Evolutionary conservation across 1,140 invertebrate genomes (phyloP).

Genomic region (Melitaea cinxia): DNA sequence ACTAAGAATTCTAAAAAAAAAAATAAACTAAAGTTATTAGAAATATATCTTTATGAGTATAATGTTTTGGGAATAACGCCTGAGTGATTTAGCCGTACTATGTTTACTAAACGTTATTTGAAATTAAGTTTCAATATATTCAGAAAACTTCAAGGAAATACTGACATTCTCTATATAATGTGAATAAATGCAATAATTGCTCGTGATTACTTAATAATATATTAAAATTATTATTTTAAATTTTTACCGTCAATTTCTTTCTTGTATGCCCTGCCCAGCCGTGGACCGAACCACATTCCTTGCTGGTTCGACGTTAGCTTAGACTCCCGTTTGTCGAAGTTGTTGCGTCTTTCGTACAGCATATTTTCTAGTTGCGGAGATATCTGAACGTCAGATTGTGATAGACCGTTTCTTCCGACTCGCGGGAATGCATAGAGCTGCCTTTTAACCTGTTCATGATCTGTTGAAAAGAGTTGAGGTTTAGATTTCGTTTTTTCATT

Average conservation of each 20-base stretch:
- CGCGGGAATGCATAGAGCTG: constrained; percentile 79
- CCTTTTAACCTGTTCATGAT: constrained; percentile 65
- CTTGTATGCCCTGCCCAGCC: constrained; percentile 74
- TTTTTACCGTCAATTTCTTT: constrained; percentile 57
- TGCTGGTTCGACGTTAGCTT: constrained; percentile 50
- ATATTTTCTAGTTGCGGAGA: constrained; percentile 36
- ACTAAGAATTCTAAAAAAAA: no score
- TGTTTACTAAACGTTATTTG: no score
- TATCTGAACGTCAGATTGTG: constrained; percentile 30
- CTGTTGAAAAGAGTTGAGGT: constrained; percentile 39
- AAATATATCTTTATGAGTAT: no score
- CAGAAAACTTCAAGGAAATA: no score
- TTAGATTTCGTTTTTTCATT: no score
- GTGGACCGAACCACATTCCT: constrained; percentile 83
- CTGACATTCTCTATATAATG: no score
- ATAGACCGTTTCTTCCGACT: constrained; percentile 62
- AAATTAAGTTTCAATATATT: no score
- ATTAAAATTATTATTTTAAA: neutral
- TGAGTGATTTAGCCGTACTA: no score
- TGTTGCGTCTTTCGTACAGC: constrained; percentile 34
- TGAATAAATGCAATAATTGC: no score
- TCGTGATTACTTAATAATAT: no score
- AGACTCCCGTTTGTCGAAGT: constrained; percentile 40
- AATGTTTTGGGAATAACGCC: no score
- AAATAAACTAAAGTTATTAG: no score